These are phyloP conservation scores for Poecilia velifera DNA, from an alignment of 2,797 vertebrate species.

Conservation along the genomic window DNA sequence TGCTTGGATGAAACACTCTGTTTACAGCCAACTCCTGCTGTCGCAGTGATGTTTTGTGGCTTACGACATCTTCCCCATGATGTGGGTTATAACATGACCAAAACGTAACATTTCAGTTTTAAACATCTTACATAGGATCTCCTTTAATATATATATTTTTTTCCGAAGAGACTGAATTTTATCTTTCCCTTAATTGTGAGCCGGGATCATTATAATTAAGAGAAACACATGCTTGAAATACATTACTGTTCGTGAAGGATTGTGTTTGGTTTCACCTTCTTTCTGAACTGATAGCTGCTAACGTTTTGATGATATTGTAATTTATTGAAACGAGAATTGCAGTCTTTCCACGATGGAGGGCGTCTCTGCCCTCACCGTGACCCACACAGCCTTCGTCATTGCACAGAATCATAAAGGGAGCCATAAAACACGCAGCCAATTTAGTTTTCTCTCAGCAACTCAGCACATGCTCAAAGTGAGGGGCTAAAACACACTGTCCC, in stretches of 20 bases:
- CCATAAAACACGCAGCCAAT: slow-evolving; percentile 54
- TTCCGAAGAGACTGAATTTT: background rate
- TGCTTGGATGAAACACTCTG: background rate
- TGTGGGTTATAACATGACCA: background rate
- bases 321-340: slow-evolving; percentile 54
- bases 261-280: background rate
- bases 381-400: slow-evolving; percentile 84
- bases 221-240: background rate
- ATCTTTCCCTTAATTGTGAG: background rate
- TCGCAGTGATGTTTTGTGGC: background rate
- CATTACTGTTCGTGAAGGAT: background rate
- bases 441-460: slow-evolving; percentile 80
- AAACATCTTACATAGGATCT: background rate
- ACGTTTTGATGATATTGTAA: background rate
- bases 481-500: slow-evolving; percentile 77
- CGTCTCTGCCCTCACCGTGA: slow-evolving; percentile 84
- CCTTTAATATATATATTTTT: background rate
- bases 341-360: slow-evolving; percentile 85
- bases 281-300: background rate
- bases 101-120: background rate
- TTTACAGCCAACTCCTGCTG: background rate
- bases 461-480: slow-evolving; percentile 69
- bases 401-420: slow-evolving; percentile 31
- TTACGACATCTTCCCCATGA: background rate
- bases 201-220: background rate